Conservation (phyloP, 2,888 invertebrate genomes). For the Acleris holmiana region DNA sequence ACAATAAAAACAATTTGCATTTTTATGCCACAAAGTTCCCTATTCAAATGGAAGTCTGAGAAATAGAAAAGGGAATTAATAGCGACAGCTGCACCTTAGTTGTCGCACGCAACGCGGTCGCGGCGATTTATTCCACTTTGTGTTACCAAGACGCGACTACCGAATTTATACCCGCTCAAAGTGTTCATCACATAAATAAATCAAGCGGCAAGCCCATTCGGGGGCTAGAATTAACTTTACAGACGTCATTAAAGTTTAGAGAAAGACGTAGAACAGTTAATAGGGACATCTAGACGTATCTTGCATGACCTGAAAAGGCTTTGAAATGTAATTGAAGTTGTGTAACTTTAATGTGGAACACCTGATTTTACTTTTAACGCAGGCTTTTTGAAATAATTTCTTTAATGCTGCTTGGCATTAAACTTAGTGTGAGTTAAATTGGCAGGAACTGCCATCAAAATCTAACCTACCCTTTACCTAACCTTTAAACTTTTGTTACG, state of each 20-base stretch:
- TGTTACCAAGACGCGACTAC: slow-evolving; percentile 55
- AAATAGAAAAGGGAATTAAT: slow-evolving; percentile 48
- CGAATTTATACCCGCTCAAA: slow-evolving; percentile 50
- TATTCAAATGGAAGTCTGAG: slow-evolving; percentile 18
- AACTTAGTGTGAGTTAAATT: no score
- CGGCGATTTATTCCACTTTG: slow-evolving; percentile 70
- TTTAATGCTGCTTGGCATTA: no score
- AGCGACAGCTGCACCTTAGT: slow-evolving; percentile 55
- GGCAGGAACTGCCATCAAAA: no score
- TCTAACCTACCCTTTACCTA: no score
- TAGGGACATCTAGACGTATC: background rate
- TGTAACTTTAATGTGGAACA: no score
- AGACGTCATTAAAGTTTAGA: slow-evolving; percentile 23
- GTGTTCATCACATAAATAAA: slow-evolving; percentile 37
- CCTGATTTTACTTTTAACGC: no score
- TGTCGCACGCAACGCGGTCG: slow-evolving; percentile 54
- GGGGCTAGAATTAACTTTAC: slow-evolving; percentile 40
- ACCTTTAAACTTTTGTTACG: no score
- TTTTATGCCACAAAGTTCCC: slow-evolving; percentile 18
- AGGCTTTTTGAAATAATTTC: no score
- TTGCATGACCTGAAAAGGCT: background rate
- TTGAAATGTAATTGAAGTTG: background rate
- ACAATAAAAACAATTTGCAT: slow-evolving; percentile 1
- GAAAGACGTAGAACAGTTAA: slow-evolving; percentile 3
- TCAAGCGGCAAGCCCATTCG: slow-evolving; percentile 37